Evolutionary conservation across 2,113 vertebrate genomes (phyloP), one percentile per base, ranked within the genome.

Genomic region (Pavo muticus): DNA sequence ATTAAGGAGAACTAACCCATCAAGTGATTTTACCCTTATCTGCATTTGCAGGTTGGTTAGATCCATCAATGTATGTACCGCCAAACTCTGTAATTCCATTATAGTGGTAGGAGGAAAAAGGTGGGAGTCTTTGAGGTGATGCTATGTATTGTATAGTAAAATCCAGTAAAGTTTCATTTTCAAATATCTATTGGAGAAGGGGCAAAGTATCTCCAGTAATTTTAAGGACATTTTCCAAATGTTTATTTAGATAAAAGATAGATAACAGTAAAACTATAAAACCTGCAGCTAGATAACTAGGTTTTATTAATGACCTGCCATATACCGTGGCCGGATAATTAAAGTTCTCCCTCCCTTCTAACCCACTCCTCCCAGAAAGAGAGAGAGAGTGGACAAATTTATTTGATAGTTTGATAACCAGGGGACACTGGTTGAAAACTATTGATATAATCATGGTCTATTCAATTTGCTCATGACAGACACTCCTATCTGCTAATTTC

Each of bases 221-320:
- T 99, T 99, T 97, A 97, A 97, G 98, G 98, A 98, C 97, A 97
- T 98, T 98, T 98, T 97, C 98, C 97, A 98, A 99, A 99, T 98
- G 98, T 99, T 99, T 99, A 98, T 98, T 98, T 97, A 98, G 99
- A 99, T 99, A 98, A 98, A 98, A 98, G 97, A 93, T 85, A 93
- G 98, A 99, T 99, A 98, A 97, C 97, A 88, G 95, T 87, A 95
- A 97, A 97, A 98, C 98, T 98, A 98, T 97, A 97, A 97, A 97
- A 98, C 97, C 97, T 97, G 97, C 79, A 65, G 97, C 94, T 97
- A 98, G 99, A 99, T 99, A 99, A 99, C 98, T 98, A 98, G 98
- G 96, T 98, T 99, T 99, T 99, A 99, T 99, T 99, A 99, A 99
- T 99, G 99, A 99, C 99, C 99, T 99, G 99, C 99, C 99, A 99